Base-by-base conservation (phyloP, 2,113 vertebrate genomes). In the Brachyistius frenatus region DNA sequence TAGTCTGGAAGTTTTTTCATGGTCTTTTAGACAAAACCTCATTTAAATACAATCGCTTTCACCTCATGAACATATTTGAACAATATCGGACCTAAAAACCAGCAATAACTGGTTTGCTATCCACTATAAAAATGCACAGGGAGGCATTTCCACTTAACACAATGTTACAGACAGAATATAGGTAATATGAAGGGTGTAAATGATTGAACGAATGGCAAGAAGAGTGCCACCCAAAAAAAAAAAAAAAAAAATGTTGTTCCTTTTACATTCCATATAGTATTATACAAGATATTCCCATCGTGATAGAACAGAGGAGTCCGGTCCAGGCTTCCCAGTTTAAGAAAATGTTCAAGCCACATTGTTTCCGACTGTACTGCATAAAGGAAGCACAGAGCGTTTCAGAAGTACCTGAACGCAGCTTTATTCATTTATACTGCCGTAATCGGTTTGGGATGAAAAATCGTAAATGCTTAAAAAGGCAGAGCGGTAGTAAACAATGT, bases 401-500 rank as follows among this genome's bases (percentile, higher is more conserved):
- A 66, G 9, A 31, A 47, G 31, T 32, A 39, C 54, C 13, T 66
- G 49, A 57, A 69, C 16, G n/a, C 15, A 31, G 16, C 32, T 66
- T 52, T 14, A 44, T 72, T 58, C 6, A 33, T 55, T 50, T 47
- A 65, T 39, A 3, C 23, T 9, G 33, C 66, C 58, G 65, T 68
- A 30, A 73, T 76, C n/a, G 16, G 41, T 36, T 15, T 2, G 0
- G 5, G 62, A 64, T 55, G 39, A 62, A 31, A 23, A 0, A 57
- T 55, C 5, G 3, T 9, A 53, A 64, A 67, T 5, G 46, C 56
- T 32, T 14, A 37, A 47, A 36, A 58, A 53, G 31, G 39, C 3
- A 16, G 35, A 52, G 14, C 32, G 16, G 53, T 8, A 15, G 53
- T 69, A 63, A 78, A 78, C 54, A 58, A 66, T 50, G 41, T 23